Percentiles rank a stretch among this genome's conserved stretches.
phyloP scores from a whole-genome alignment of 2,113 vertebrate genomes.

The Myiozetetes cayanensis region DNA sequence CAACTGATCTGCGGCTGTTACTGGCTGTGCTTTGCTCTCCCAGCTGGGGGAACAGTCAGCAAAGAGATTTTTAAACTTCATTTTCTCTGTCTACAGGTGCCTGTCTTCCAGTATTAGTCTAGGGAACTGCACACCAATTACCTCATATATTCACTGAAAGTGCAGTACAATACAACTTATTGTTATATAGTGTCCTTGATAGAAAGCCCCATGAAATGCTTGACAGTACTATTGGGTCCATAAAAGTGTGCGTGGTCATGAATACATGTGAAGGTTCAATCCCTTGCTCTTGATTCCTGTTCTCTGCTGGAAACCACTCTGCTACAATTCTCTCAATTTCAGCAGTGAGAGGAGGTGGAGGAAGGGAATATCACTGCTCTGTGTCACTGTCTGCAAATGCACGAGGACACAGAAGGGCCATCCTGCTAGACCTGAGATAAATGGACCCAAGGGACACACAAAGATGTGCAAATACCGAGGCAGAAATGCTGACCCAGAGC shows the following conservation, averaged over 20 bases:
- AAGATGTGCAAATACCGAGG: neutral
- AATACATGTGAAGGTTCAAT: conserved; percentile 54
- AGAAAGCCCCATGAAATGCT: conserved; percentile 51
- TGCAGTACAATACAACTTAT: conserved; percentile 60
- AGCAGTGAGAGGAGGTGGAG: conserved; percentile 30
- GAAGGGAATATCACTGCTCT: conserved; percentile 43
- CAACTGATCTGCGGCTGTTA: neutral
- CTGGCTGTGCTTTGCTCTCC: neutral
- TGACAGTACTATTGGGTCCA: conserved; percentile 57
- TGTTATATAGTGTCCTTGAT: conserved; percentile 58
- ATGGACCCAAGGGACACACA: neutral
- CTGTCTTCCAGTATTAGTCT: conserved; percentile 56
- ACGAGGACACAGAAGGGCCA: neutral
- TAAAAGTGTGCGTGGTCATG: conserved; percentile 56
- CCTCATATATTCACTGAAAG: conserved; percentile 63
- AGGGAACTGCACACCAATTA: conserved; percentile 65
- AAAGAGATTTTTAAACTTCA: conserved; percentile 53
- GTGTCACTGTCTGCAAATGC: conserved; percentile 37
- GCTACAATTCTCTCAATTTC: conserved; percentile 58
- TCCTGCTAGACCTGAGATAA: neutral
- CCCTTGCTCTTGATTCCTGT: conserved; percentile 42
- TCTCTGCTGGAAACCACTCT: conserved; percentile 65
- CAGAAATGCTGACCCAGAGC: neutral
- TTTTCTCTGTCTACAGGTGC: conserved; percentile 49
- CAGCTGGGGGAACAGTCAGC: neutral